phyloP scores from a whole-genome alignment of 2,113 vertebrate genomes.

The Leucoraja erinaceus region DNA sequence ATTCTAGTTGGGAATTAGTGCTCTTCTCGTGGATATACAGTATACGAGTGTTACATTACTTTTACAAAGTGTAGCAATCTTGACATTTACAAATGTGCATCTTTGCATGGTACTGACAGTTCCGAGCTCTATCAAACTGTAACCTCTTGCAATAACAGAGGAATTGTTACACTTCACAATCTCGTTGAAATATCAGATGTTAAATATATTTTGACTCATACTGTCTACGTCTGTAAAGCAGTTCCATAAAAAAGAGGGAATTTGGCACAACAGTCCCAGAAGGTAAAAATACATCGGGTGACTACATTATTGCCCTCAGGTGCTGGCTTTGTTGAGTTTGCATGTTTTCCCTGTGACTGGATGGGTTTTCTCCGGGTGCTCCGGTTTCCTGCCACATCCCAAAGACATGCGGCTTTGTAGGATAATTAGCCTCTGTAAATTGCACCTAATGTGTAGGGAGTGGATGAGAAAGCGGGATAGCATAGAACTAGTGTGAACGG shows the following conservation, averaged over 20 bases:
- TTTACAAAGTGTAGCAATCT: slow-evolving; percentile 45
- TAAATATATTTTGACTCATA: background rate
- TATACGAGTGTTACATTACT: slow-evolving; percentile 41
- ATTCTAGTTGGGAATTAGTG: slow-evolving; percentile 50
- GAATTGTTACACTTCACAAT: background rate
- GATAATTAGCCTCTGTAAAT: no score
- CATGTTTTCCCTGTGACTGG: no score
- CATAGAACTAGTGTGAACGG: no score
- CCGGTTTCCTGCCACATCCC: no score
- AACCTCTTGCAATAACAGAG: background rate
- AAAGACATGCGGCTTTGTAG: no score
- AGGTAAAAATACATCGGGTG: background rate
- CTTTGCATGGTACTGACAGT: slow-evolving; percentile 29
- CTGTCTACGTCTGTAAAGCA: background rate
- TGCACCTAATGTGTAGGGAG: no score
- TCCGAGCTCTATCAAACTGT: slow-evolving; percentile 39
- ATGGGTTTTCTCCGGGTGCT: no score
- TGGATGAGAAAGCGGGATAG: no score
- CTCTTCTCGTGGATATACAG: slow-evolving; percentile 45
- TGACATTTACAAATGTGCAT: slow-evolving; percentile 60
- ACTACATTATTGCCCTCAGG: no score
- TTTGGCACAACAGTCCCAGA: background rate
- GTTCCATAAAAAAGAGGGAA: background rate
- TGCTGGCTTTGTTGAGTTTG: no score
- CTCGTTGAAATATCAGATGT: background rate